Conservation (phyloP, 2,113 vertebrate genomes). For the Syngnathus typhle region DNA sequence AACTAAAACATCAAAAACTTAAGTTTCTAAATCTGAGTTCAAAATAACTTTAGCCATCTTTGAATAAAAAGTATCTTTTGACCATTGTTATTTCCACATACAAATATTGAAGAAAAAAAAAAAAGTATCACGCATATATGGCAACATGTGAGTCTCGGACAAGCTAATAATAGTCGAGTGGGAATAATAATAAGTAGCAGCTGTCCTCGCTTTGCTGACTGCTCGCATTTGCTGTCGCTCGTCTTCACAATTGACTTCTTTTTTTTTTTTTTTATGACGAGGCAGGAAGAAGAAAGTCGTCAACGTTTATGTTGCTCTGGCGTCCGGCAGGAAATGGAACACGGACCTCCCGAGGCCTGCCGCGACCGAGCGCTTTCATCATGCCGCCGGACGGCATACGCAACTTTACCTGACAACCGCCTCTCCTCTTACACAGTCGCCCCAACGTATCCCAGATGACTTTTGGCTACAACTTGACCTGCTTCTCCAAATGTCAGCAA, state of each 20-base stretch:
- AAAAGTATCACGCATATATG: neutral
- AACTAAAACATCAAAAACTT: too few species aligned
- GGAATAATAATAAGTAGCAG: neutral
- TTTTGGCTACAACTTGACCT: neutral
- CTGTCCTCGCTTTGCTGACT: neutral
- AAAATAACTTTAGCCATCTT: too few species aligned
- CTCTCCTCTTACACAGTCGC: neutral
- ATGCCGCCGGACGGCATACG: neutral
- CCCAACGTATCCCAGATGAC: neutral
- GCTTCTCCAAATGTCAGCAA: neutral
- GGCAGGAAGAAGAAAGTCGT: constrained; percentile 24
- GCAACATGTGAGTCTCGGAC: neutral
- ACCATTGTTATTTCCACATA: too few species aligned
- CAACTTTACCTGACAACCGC: too few species aligned
- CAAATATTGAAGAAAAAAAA: too few species aligned
- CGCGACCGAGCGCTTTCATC: constrained; percentile 1
- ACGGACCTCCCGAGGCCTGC: neutral
- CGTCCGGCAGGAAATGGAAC: constrained; percentile 52
- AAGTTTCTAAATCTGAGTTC: too few species aligned
- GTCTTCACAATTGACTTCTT: neutral
- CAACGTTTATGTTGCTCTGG: constrained; percentile 56
- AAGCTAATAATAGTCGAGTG: neutral
- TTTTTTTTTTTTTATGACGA: neutral
- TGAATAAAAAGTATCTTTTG: too few species aligned
- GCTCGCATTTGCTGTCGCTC: neutral